Conservation (phyloP, 2,888 invertebrate species). For the Nephrotoma appendiculata region DNA sequence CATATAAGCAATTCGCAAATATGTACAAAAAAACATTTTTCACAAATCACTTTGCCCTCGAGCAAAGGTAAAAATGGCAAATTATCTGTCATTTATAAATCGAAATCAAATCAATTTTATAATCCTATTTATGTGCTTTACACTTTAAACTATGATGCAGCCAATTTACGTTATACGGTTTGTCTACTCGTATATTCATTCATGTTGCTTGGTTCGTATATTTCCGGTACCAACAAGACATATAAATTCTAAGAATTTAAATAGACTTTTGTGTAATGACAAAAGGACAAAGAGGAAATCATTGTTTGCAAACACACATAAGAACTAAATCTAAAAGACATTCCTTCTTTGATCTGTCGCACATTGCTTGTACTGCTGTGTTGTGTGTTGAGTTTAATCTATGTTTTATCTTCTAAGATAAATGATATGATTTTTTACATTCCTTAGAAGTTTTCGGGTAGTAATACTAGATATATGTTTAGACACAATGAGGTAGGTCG, state of each 20-base stretch:
- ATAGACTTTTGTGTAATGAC: background rate
- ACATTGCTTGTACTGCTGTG: background rate
- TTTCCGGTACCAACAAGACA: background rate
- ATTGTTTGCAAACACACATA: background rate
- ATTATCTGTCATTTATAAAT: background rate
- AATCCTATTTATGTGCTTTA: background rate
- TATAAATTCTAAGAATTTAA: background rate
- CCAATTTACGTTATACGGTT: background rate
- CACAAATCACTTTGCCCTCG: background rate
- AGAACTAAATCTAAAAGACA: background rate
- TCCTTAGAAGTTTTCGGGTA: background rate
- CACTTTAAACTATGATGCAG: background rate
- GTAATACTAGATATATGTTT: background rate
- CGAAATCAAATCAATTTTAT: background rate
- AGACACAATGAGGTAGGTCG: background rate
- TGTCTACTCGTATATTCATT: background rate
- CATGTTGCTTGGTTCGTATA: background rate
- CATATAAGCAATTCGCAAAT: background rate
- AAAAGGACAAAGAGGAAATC: background rate
- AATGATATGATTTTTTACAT: background rate
- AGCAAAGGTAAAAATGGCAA: background rate
- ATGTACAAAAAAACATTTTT: background rate
- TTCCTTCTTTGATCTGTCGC: background rate
- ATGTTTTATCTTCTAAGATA: background rate
- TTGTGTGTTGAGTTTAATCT: background rate